A percentile compares a stretch with the other conserved stretches of the same genome.
Evolutionary conservation across 2,888 invertebrate genomes (phyloP).

Genomic region (Stenichneumon culpator): DNA sequence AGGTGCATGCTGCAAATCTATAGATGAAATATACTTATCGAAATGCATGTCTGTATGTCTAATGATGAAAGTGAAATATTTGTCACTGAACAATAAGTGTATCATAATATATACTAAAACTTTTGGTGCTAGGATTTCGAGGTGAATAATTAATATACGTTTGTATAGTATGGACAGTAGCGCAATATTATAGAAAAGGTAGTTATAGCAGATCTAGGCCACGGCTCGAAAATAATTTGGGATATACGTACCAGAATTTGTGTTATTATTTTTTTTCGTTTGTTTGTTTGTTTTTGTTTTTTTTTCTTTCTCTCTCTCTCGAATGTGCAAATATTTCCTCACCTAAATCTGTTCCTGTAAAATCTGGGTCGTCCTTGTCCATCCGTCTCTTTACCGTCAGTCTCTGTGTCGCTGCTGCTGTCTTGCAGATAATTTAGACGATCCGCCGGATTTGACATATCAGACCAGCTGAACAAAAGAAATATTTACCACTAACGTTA

Average conservation of each 20-base stretch:
- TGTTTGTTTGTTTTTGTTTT: neutral
- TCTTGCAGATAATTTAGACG: conserved; percentile 86
- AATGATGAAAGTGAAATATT: conserved; percentile 41
- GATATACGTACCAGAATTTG: conserved; percentile 57
- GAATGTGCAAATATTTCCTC: conserved; percentile 70
- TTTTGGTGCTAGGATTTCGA: conserved; percentile 31
- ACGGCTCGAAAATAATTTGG: conserved; percentile 47
- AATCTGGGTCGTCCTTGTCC: conserved; percentile 88
- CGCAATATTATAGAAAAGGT: conserved; percentile 27
- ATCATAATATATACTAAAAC: conserved; percentile 10
- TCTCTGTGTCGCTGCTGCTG: conserved; percentile 94
- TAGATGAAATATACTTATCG: conserved; percentile 34
- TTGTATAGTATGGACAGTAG: conserved; percentile 30
- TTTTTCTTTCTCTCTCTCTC: neutral
- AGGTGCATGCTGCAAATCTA: conserved; percentile 52
- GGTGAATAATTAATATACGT: conserved; percentile 31
- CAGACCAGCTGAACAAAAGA: conserved; percentile 79
- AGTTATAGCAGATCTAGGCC: conserved; percentile 57
- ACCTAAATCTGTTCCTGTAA: conserved; percentile 91
- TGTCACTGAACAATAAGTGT: neutral
- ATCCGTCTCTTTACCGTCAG: conserved; percentile 91
- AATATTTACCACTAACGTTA: conserved; percentile 24
- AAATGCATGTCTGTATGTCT: conserved; percentile 27
- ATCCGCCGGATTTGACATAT: conserved; percentile 83
- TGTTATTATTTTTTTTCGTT: neutral